Conservation (phyloP, 2,888 invertebrate genomes). For the Branchipolynoe longqiensis region DNA sequence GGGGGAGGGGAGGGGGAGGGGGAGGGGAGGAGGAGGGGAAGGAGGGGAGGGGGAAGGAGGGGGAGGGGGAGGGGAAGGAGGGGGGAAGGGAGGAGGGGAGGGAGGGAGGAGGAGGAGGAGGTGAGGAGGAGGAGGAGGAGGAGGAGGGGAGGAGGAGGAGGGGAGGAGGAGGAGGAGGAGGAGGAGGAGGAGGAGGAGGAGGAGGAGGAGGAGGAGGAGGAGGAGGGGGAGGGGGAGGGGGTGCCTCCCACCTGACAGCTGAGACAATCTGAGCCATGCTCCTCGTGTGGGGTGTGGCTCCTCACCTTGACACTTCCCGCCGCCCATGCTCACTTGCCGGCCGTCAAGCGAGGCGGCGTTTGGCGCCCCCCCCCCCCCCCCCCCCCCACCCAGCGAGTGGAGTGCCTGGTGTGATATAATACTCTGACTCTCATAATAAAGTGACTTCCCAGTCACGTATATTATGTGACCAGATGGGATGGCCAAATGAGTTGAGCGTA, state of each 20-base stretch:
- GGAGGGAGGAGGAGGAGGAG: slow-evolving; percentile 20
- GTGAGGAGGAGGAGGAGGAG: slow-evolving; percentile 25
- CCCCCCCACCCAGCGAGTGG: background rate
- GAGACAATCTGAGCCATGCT: no score
- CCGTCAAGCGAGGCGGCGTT: no score
- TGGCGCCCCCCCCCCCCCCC: slow-evolving; percentile 21
- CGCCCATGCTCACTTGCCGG: no score
- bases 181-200: slow-evolving; percentile 27
- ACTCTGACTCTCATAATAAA: no score
- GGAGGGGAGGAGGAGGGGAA: slow-evolving; percentile 21
- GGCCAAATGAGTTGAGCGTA: no score
- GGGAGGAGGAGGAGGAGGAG: slow-evolving; percentile 24
- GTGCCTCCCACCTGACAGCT: slow-evolving; percentile 4
- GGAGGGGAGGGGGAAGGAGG: slow-evolving; percentile 35
- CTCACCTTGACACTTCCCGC: no score
- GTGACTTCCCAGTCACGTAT: no score
- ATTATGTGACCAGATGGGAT: no score
- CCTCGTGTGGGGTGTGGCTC: no score
- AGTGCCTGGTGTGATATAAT: no score
- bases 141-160: background rate
- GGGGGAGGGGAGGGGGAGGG: background rate
- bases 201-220: slow-evolving; percentile 20
- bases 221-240: slow-evolving; percentile 38
- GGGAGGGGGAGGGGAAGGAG: slow-evolving; percentile 26
- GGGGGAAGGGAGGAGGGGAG: background rate